These are phyloP conservation scores for Brachionus koreanus DNA, from an alignment of 1,140 invertebrate genomes.

Conservation along the genomic window DNA sequence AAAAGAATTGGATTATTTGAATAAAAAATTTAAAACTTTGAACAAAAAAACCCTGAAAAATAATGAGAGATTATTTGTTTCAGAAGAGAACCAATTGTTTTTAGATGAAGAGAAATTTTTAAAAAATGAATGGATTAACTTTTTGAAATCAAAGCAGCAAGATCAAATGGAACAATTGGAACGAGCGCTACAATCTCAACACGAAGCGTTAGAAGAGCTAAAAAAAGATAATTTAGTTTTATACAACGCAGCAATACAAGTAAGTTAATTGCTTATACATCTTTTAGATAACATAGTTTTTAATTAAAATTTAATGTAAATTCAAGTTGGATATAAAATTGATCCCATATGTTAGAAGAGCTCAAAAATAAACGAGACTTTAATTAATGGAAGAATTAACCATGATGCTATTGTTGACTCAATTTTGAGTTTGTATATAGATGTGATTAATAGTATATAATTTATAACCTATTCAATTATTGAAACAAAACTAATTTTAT, in stretches of 20 bases:
- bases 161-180: constrained; percentile 8
- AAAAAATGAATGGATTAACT: constrained; percentile 27
- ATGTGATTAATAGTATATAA: background rate
- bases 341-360: background rate
- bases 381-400: background rate
- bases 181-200: constrained; percentile 4
- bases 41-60: background rate
- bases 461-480: background rate
- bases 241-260: constrained; percentile 37
- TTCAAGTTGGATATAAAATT: background rate
- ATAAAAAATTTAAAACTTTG: background rate
- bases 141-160: background rate
- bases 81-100: background rate
- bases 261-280: background rate
- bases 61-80: background rate
- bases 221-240: constrained; percentile 27
- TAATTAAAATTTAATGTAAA: background rate
- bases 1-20: background rate
- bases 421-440: background rate
- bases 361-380: background rate
- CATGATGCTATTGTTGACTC: background rate
- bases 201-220: constrained; percentile 14
- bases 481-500: background rate
- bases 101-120: constrained; percentile 25
- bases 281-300: background rate